Base-by-base conservation (phyloP, 2,113 vertebrate species). In the Castor canadensis region DNA sequence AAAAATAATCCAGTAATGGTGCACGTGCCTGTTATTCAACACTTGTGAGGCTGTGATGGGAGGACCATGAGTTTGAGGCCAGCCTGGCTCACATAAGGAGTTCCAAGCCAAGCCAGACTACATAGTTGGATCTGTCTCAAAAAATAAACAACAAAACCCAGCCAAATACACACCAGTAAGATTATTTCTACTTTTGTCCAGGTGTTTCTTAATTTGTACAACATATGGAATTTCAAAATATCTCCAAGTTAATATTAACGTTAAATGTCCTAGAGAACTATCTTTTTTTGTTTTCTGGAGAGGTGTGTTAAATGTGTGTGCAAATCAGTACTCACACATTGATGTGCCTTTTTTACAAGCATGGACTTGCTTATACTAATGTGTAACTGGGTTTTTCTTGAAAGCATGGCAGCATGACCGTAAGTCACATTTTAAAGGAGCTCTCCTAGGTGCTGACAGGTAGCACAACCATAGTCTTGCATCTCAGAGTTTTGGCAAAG, bases 221-320 rank as follows among this genome's bases (percentile, higher is more conserved):
- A 3, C 35, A 24, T 58, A 4, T 45, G 30, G 28, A 38, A 75
- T 95, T 94, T n/a, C 17, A 91, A 80, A 96, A 56, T 81, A 62
- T 76, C n/a, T 76, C 56, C 40, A 76, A 76, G 12, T 45, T 66
- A 75, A 38, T 22, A 60, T 19, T 30, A 79, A 32, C 77, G 38
- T 92, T 89, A 76, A 91, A 62, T 95, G 80, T 20, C 72, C 28
- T 52, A 35, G 52, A 47, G 60, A 79, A 88, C 0, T 66, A 35
- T 4, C 19, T 54, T 95, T 91, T n/a, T n/a, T 40, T 75, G 16
- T 90, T 96, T 94, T 89, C 54, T 80, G 60, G 47, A 28, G 89
- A 89, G 75, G 32, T 69, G 30, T 67, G 43, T 72, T 52, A 89
- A 89, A 56, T 52, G 28, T 0, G 4, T 67, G 35, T 73, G 32